A percentile compares a stretch with the other conserved stretches of the same genome.
These are phyloP conservation scores for Colossoma macropomum DNA, from an alignment of 2,113 vertebrate genomes.

Conservation along the genomic window DNA sequence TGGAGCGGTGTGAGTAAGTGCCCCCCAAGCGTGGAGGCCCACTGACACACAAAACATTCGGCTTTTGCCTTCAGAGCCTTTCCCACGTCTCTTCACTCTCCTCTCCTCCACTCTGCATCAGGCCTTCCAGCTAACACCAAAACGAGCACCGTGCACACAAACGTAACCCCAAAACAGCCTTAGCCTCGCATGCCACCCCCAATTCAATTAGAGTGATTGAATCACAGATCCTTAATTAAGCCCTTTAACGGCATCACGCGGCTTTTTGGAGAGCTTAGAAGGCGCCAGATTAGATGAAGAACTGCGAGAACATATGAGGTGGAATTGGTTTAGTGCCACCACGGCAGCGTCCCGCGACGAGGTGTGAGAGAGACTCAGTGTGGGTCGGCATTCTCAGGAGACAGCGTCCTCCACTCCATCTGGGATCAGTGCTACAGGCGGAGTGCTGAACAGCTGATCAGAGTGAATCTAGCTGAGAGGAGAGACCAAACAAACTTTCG, in stretches of 20 bases:
- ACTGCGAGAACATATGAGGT: slow-evolving; percentile 78
- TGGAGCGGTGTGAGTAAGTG: neutral
- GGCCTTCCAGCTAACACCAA: neutral
- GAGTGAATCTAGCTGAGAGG: slow-evolving; percentile 17
- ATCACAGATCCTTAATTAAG: slow-evolving; percentile 83
- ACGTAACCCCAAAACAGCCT: slow-evolving; percentile 49
- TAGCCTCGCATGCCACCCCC: slow-evolving; percentile 56
- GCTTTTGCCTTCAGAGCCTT: slow-evolving; percentile 36
- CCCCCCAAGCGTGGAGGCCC: neutral
- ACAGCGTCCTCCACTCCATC: slow-evolving; percentile 42
- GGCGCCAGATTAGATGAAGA: slow-evolving; percentile 75
- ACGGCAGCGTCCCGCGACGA: slow-evolving; percentile 61
- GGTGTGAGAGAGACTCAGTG: slow-evolving; percentile 63
- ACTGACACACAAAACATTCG: neutral
- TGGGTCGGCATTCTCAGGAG: slow-evolving; percentile 63
- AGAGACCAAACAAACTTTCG: slow-evolving; percentile 36
- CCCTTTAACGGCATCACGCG: slow-evolving; percentile 74
- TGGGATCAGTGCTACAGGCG: slow-evolving; percentile 28
- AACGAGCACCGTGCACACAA: slow-evolving; percentile 11
- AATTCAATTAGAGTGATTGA: slow-evolving; percentile 79
- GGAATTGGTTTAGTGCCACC: slow-evolving; percentile 78
- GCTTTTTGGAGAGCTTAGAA: slow-evolving; percentile 74
- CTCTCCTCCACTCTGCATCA: slow-evolving; percentile 13
- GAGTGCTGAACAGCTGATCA: slow-evolving; percentile 29
- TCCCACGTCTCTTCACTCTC: slow-evolving; percentile 64